Evolutionary conservation across 2,888 invertebrate genomes (phyloP).

Genomic region (Lepeophtheirus nordmannii): DNA sequence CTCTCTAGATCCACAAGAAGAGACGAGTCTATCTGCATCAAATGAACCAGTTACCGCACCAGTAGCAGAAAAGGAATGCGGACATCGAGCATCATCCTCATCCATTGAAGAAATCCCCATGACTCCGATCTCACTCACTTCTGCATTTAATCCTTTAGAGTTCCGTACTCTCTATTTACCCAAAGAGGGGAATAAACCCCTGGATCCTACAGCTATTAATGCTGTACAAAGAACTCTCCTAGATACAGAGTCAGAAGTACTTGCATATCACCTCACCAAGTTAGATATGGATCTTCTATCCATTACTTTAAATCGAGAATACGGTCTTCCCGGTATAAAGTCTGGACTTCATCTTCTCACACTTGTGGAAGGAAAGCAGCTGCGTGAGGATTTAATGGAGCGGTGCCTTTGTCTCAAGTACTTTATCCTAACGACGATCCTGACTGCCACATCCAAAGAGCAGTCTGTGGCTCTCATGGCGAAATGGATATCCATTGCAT

Average conservation of each 20-base stretch:
- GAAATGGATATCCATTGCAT: conserved; percentile 16
- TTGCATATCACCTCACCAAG: conserved; percentile 18
- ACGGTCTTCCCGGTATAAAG: conserved; percentile 10
- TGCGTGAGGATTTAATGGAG: conserved; percentile 13
- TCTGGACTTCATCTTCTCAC: conserved; percentile 6
- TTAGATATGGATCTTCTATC: conserved; percentile 13
- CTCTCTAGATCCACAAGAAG: neutral
- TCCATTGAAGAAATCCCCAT: neutral
- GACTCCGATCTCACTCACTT: neutral
- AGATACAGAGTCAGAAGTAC: neutral
- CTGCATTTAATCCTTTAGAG: neutral
- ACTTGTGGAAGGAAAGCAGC: neutral
- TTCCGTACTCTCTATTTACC: conserved; percentile 2
- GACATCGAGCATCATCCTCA: neutral
- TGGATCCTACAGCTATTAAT: conserved; percentile 15
- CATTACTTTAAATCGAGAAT: neutral
- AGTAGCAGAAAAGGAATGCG: neutral
- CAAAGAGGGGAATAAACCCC: conserved; percentile 13
- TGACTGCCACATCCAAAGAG: conserved; percentile 8
- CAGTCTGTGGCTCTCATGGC: neutral
- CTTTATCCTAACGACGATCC: conserved; percentile 1
- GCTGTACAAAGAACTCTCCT: conserved; percentile 15
- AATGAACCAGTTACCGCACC: neutral
- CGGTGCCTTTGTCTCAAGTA: conserved; percentile 6
- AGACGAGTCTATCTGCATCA: neutral